Base-by-base conservation (phyloP, 2,888 invertebrate species). In the Drosophila anomelani region DNA sequence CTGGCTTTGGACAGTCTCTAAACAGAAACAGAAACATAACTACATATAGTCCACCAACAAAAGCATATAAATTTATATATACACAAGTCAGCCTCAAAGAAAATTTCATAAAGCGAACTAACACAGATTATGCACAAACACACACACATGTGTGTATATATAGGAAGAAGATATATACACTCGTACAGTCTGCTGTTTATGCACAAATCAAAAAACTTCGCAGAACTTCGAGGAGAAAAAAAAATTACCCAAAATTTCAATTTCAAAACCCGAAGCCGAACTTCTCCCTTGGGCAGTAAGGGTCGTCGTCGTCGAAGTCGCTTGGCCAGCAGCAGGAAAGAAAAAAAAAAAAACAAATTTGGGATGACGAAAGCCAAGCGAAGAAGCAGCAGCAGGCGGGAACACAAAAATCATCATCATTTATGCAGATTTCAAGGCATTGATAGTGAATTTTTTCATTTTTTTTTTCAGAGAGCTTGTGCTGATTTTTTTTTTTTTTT, bases 391-490 rank as follows among this genome's bases (percentile, higher is more conserved):
- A 43, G 73, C 56, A 34, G 56, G 44, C 44, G 26, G 36, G 44
- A 46, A 59, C 66, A 60, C 62, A 44, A 58, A 88, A 89, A 85
- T 81, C 82, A 87, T 89, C 89, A 89, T 88, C 80, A 88, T 85
- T 88, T 85, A 89, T 85, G 85, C 89, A 88, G 82, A 89, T 89
- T 85, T 75, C 55, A 55, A 78, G 75, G 73, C 83, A 80, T 59
- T 71, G 83, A 85, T 89, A 88, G 79, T 80, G 84, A 88, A 29
- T 29, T 29, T 29, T 29, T 29, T 29, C 86, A 62, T 70, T 85
- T 68, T 85, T 68, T 81, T 72, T 67, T 57, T 32, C 13, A 1
- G 9, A 58, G 62, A 78, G 62, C 68, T 47, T 71, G 39, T 47
- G 53, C 32, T 38, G 44, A 8, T 23, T 47, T 55, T 39, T 39